Conservation (phyloP, 2,888 invertebrate genomes). For the Sphecodes monilicornis region DNA sequence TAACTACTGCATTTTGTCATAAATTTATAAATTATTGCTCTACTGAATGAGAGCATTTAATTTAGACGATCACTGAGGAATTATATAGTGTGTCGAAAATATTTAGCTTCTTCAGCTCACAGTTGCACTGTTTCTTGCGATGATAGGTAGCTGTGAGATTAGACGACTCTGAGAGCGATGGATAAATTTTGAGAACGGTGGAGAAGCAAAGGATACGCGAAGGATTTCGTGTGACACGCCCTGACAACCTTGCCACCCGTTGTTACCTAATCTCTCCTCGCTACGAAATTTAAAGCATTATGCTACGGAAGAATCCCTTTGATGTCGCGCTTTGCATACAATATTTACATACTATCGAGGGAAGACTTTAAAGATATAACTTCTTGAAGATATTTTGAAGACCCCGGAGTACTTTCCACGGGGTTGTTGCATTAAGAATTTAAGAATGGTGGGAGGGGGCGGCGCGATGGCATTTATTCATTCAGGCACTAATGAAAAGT, state of each 20-base stretch:
- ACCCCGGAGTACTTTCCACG: slow-evolving; percentile 68
- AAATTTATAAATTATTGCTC: too few species aligned
- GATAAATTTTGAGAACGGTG: background rate
- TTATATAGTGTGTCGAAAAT: too few species aligned
- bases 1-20: too few species aligned
- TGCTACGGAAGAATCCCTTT: slow-evolving; percentile 68
- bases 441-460: slow-evolving; percentile 45
- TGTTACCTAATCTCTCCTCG: slow-evolving; percentile 65
- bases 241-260: slow-evolving; percentile 40
- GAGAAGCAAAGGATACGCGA: background rate
- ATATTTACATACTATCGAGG: slow-evolving; percentile 73
- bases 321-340: slow-evolving; percentile 71
- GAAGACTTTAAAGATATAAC: slow-evolving; percentile 67
- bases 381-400: slow-evolving; percentile 73
- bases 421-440: slow-evolving; percentile 72
- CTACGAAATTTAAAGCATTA: slow-evolving; percentile 70
- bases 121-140: too few species aligned
- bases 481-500: slow-evolving; percentile 72
- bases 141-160: too few species aligned
- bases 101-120: too few species aligned
- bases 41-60: too few species aligned
- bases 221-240: slow-evolving; percentile 41
- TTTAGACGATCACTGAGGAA: too few species aligned
- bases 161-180: background rate
- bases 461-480: slow-evolving; percentile 69